Base-by-base conservation (phyloP, 2,888 invertebrate genomes). In the Melieria omissa region DNA sequence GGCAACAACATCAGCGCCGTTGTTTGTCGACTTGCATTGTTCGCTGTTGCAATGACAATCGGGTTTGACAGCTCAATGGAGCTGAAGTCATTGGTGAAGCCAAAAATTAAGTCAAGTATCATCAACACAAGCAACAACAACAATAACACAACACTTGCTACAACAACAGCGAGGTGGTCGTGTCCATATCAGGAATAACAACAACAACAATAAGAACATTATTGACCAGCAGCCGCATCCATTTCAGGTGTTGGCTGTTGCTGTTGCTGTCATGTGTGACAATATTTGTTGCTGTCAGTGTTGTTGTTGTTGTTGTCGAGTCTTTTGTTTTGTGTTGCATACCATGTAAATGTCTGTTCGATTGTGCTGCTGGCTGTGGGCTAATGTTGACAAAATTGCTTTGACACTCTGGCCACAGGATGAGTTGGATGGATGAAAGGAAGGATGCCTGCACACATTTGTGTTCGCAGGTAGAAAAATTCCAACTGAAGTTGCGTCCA, bases 51-150 rank as follows among this genome's bases (percentile, higher is more conserved):
- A 69, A 52, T 71, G 74, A 71, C 73, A 74, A 75, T 75, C 73
- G 71, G 52, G 46, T 74, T 75, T 75, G 75, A 77, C 78, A 70
- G 78, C 75, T 79, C 77, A 78, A 78, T 79, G 79, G 73, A 78
- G 77, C 79, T 75, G 76, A 76, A 76, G 63, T 57, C 64, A 74
- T 74, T 72, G 29, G 70, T 70, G 66, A 29, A 45, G 65, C 74
- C 61, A 71, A 52, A 74, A 72, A 74, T 74, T 70, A 74, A 67
- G 66, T 61, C 66, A 49, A 49, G 67, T 70, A 67, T 72, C 72
- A 72, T 74, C 71, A 65, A 5, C 16, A 70, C 10, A 44, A 62
- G 45, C 44, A 54, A 69, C 52, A 61, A 42, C 29, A 58, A 44
- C 66, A 46, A 45, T 57, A 66, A 4, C 44, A 57, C 29, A 8